These are phyloP conservation scores for Dicyrtoma fusca DNA, from an alignment of 2,888 invertebrate species.

Conservation along the genomic window DNA sequence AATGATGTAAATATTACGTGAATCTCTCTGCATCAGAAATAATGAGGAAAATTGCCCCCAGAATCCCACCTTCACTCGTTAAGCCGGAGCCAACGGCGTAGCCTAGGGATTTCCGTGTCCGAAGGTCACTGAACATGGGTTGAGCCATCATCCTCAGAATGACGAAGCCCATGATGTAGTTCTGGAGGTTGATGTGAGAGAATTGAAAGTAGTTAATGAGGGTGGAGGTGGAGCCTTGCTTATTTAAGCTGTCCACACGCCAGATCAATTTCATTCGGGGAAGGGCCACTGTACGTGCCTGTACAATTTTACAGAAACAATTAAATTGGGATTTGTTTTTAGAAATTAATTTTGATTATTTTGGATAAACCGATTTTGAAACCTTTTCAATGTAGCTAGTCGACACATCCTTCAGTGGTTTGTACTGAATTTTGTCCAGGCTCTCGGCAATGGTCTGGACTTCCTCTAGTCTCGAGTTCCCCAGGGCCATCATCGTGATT, in stretches of 20 bases:
- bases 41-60: constrained; percentile 18
- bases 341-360: neutral
- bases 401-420: neutral
- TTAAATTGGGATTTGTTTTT: too few species aligned
- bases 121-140: constrained; percentile 26
- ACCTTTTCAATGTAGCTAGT: neutral
- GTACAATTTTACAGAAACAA: too few species aligned
- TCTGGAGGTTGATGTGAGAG: neutral
- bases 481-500: constrained; percentile 15
- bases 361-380: neutral
- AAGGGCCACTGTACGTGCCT: constrained; percentile 9
- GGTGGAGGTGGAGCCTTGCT: constrained; percentile 11
- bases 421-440: constrained; percentile 16
- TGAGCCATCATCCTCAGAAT: constrained; percentile 28
- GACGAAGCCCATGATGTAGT: constrained; percentile 1
- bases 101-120: constrained; percentile 25
- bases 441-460: constrained; percentile 5
- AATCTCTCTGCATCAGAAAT: constrained; percentile 29
- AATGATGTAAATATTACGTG: constrained; percentile 12
- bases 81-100: constrained; percentile 24
- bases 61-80: constrained; percentile 6
- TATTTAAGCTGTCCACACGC: constrained; percentile 22
- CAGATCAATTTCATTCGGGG: neutral
- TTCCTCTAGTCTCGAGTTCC: constrained; percentile 14
- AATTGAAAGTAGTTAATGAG: constrained; percentile 27